Evolutionary conservation across 2,113 vertebrate genomes (phyloP).

Genomic region (Chrysochloris asiatica): DNA sequence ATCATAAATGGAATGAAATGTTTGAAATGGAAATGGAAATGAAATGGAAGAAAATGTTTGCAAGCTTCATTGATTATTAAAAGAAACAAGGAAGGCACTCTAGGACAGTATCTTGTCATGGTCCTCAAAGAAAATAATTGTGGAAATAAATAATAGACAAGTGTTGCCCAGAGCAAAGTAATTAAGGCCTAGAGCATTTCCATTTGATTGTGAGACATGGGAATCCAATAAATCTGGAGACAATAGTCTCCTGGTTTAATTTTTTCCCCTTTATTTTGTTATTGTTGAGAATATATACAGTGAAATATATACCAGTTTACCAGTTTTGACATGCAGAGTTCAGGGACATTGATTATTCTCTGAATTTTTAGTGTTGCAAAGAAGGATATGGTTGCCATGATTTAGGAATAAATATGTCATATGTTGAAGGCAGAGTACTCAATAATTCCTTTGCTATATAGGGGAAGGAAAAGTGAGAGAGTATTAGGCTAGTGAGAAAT

Average conservation of each 20-base stretch:
- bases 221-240: background rate
- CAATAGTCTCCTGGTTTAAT: background rate
- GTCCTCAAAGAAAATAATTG: background rate
- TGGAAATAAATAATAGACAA: background rate
- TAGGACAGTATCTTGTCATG: background rate
- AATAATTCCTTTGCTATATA: background rate
- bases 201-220: background rate
- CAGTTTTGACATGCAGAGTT: background rate
- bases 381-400: background rate
- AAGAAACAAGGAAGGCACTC: background rate
- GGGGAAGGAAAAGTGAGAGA: background rate
- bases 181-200: background rate
- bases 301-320: background rate
- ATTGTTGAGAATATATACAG: background rate
- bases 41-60: background rate
- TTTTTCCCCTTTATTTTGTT: background rate
- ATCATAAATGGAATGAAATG: too few species aligned
- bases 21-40: background rate
- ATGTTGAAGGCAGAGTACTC: background rate
- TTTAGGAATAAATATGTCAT: background rate
- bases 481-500: background rate
- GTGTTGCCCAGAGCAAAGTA: background rate
- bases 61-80: background rate
- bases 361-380: background rate
- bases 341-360: background rate